Base-by-base conservation (phyloP, 2,797 vertebrate genomes). In the Xerus rutilus region DNA sequence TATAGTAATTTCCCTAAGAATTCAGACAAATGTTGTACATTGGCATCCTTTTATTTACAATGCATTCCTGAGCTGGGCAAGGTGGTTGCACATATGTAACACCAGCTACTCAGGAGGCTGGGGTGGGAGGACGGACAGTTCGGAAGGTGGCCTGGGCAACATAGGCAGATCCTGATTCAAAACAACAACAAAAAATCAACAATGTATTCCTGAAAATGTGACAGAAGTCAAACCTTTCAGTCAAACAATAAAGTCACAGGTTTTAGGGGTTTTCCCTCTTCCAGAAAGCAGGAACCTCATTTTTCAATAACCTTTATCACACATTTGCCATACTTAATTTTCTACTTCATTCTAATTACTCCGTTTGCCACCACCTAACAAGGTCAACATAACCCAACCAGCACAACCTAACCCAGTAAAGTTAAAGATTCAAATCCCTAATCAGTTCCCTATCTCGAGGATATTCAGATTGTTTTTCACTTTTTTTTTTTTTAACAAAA, bases 401-500 rank as follows among this genome's bases (percentile, higher is more conserved):
- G n/a, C 64, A 93, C 30, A 94, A 59, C 21, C 52, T 95, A 91
- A 93, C 15, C n/a, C 54, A 39, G 12, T 57, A 73, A 89, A 28
- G 64, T 59, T 94, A 43, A 92, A 89, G 69, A 92, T 81, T 85
- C 52, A 43, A 39, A 93, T 47, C 28, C 79, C 62, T 79, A 65
- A 82, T 93, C 73, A 86, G 59, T 88, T 93, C 18, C 54, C 32
- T 70, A 12, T 82, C 39, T 82, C 74, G 96, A 95, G 57, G 62
- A 81, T 70, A 90, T 45, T 35, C 73, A 62, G 30, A 72, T 70
- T 65, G 7, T 81, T 88, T 89, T 69, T 57, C n/a, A 79, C 5
- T 92, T 45, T 81, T 67, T 87, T 87, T 92, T 82, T 76, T 87
- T 87, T 92, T 82, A 70, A 79, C 57, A 74, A 88, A 89, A 86